Conservation (phyloP, 2,113 vertebrate species). For the Microtus oregoni region DNA sequence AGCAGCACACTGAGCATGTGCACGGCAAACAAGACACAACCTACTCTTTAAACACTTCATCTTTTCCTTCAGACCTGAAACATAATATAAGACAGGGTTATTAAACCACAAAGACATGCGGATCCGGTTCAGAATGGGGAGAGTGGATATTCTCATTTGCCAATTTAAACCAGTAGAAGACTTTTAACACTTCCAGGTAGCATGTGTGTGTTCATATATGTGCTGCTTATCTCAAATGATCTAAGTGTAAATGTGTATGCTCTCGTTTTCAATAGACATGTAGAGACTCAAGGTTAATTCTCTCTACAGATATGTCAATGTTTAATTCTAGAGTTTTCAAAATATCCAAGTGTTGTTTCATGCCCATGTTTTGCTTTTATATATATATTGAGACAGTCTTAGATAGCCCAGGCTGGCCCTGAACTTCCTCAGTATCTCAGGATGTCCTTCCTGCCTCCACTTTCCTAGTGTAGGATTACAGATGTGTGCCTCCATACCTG, state of each 20-base stretch:
- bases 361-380: not conserved
- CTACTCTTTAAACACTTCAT: slow-evolving; percentile 89
- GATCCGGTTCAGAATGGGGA: not conserved
- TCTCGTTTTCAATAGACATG: not conserved
- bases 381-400: not conserved
- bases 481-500: not conserved
- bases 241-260: not conserved
- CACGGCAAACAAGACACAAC: slow-evolving; percentile 78
- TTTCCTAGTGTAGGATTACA: not conserved
- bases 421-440: not conserved
- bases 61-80: slow-evolving; percentile 90
- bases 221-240: not conserved
- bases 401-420: not conserved
- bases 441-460: not conserved
- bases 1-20: slow-evolving; percentile 66
- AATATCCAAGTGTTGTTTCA: not conserved
- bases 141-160: accelerated
- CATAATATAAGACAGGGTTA: slow-evolving; percentile 75
- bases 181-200: not conserved
- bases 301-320: not conserved
- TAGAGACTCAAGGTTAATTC: not conserved
- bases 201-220: not conserved
- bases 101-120: not conserved
- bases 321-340: slow-evolving; percentile 19
- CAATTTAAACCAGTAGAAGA: not conserved